Conservation (phyloP, 2,113 vertebrate genomes). For the Aix galericulata region DNA sequence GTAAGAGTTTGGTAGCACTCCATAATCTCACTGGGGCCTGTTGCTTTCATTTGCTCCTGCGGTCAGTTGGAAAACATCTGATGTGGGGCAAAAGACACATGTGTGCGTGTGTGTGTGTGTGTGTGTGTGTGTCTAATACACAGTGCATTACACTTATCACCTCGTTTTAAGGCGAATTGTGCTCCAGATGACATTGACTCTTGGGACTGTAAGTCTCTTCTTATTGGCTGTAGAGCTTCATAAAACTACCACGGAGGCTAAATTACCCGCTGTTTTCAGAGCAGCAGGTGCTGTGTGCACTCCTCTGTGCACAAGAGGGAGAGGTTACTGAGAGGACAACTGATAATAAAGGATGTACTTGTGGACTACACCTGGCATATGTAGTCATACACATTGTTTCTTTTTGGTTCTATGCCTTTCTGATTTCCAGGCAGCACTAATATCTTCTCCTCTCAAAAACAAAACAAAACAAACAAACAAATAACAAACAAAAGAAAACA, state of each 20-base stretch:
- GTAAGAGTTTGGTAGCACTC: slow-evolving; percentile 9
- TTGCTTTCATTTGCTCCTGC: neutral
- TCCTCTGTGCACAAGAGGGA: neutral
- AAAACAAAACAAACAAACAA: no score
- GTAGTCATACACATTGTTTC: neutral
- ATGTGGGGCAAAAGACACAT: neutral
- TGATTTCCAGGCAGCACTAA: neutral
- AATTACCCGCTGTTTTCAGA: slow-evolving; percentile 1
- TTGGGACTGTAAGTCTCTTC: neutral
- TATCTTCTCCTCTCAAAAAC: neutral
- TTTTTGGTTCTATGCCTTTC: neutral
- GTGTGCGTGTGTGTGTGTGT: no score
- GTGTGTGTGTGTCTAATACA: neutral
- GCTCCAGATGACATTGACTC: neutral
- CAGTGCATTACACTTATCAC: slow-evolving; percentile 8
- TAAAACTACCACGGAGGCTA: neutral
- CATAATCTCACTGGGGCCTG: slow-evolving; percentile 10
- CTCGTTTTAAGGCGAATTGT: slow-evolving; percentile 6
- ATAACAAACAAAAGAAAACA: no score
- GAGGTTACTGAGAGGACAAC: slow-evolving; percentile 41
- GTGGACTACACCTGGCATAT: neutral
- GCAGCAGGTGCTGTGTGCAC: slow-evolving; percentile 5
- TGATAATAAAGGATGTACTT: neutral
- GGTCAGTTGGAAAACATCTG: slow-evolving; percentile 9
- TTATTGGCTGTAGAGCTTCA: neutral